These are phyloP conservation scores for Hiodon alosoides DNA, from an alignment of 2,113 vertebrate genomes.

Conservation along the genomic window DNA sequence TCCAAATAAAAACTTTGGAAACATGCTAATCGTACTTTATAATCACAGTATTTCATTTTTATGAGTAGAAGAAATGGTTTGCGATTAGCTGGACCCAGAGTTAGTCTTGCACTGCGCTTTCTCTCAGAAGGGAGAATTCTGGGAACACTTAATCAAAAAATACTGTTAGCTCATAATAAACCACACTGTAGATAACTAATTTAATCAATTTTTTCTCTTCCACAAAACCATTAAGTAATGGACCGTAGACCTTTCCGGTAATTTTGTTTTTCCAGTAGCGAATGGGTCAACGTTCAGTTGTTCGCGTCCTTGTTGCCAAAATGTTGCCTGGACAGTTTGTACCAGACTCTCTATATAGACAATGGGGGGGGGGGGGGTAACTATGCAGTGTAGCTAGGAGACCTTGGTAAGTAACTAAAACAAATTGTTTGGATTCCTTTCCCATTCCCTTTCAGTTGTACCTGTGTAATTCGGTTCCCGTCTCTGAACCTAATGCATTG, in stretches of 20 bases:
- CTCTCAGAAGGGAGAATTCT: not conserved
- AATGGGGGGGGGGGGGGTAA: conserved; percentile 28
- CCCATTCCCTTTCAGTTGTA: not conserved
- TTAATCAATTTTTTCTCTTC: not conserved
- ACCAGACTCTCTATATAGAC: conserved; percentile 28
- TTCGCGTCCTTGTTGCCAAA: conserved; percentile 22
- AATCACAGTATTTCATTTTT: no score
- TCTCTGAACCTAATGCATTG: not conserved
- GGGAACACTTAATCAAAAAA: not conserved
- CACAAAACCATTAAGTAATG: not conserved
- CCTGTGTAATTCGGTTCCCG: not conserved
- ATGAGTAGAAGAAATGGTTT: no score
- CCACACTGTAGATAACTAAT: not conserved
- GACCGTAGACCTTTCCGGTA: no score
- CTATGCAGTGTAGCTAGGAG: conserved; percentile 28
- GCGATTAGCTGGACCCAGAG: no score
- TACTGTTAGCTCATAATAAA: not conserved
- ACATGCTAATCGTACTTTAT: no score
- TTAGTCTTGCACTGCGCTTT: not conserved
- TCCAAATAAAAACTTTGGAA: no score
- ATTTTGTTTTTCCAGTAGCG: not conserved
- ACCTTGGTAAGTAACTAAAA: not conserved
- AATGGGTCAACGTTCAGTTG: not conserved
- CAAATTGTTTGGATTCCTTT: no score
- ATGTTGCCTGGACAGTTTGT: conserved; percentile 45